These are phyloP conservation scores for Echiichthys vipera DNA, from an alignment of 2,797 vertebrate species.

Conservation along the genomic window DNA sequence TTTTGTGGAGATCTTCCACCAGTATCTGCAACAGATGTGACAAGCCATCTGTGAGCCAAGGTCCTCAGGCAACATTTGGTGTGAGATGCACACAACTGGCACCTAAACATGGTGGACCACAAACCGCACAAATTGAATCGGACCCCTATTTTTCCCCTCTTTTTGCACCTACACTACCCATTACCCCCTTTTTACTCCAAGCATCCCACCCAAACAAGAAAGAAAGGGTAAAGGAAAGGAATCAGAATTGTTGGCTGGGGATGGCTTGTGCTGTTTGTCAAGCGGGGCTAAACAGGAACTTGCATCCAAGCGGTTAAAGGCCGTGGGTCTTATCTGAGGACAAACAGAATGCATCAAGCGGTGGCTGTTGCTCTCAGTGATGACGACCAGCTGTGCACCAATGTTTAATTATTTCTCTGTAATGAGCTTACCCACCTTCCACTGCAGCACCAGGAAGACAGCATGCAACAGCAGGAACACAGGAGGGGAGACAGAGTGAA, in stretches of 20 bases:
- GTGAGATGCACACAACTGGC: slow-evolving; percentile 83
- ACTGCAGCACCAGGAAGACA: slow-evolving; percentile 74
- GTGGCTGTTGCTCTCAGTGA: slow-evolving; percentile 84
- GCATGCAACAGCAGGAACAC: slow-evolving; percentile 72
- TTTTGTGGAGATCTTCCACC: slow-evolving; percentile 75
- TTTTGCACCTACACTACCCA: slow-evolving; percentile 48
- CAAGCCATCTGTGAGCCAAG: slow-evolving; percentile 83
- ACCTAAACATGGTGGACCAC: slow-evolving; percentile 76
- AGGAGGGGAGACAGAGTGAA: slow-evolving; percentile 42
- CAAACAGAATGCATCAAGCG: slow-evolving; percentile 87
- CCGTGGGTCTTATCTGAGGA: slow-evolving; percentile 87
- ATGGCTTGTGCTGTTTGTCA: slow-evolving; percentile 78
- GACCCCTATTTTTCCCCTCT: slow-evolving; percentile 34
- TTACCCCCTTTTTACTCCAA: slow-evolving; percentile 41
- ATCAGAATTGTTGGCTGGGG: slow-evolving; percentile 59
- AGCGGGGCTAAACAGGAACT: slow-evolving; percentile 83
- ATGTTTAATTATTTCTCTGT: slow-evolving; percentile 89
- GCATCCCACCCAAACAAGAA: slow-evolving; percentile 44
- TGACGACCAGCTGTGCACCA: slow-evolving; percentile 87
- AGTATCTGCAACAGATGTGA: slow-evolving; percentile 87
- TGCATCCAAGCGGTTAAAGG: slow-evolving; percentile 85
- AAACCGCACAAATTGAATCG: slow-evolving; percentile 72
- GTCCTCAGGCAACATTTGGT: slow-evolving; percentile 86
- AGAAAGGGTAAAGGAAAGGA: slow-evolving; percentile 48
- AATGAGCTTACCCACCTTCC: slow-evolving; percentile 88